phyloP scores from a whole-genome alignment of 2,888 invertebrate species.

The Parelbella ahira region DNA sequence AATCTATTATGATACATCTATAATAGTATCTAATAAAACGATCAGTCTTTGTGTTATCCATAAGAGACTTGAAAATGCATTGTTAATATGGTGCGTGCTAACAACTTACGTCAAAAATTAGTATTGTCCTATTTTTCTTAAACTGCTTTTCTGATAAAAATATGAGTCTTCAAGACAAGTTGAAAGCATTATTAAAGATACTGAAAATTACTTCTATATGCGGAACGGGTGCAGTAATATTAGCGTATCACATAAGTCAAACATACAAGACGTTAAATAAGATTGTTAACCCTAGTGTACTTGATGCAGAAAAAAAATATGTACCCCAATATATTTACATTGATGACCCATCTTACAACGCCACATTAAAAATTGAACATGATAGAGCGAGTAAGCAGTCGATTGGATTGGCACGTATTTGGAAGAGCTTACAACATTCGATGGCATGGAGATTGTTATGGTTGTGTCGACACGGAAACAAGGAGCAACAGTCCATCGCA shows the following conservation, averaged over 20 bases:
- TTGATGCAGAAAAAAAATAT: conserved; percentile 64
- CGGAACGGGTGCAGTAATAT: conserved; percentile 45
- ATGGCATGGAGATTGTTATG: conserved; percentile 84
- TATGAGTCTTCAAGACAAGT: conserved; percentile 56
- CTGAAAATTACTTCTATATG: conserved; percentile 47
- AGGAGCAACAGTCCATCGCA: conserved; percentile 82
- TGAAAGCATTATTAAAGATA: conserved; percentile 47
- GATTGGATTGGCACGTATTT: conserved; percentile 61
- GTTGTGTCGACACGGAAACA: conserved; percentile 83
- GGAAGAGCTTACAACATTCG: conserved; percentile 83
- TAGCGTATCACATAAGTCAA: conserved; percentile 53
- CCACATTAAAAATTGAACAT: conserved; percentile 47
- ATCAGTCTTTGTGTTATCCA: no score
- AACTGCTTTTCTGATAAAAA: no score
- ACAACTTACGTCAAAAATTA: no score
- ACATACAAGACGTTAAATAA: conserved; percentile 47
- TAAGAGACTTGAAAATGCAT: no score
- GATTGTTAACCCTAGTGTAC: conserved; percentile 59
- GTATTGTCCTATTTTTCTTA: no score
- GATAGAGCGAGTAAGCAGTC: conserved; percentile 47
- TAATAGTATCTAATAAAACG: no score
- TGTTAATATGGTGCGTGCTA: no score
- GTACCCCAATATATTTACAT: conserved; percentile 70
- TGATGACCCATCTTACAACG: conserved; percentile 61
- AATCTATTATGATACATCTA: no score